Evolutionary conservation across 2,888 invertebrate genomes (phyloP), one percentile per base, ranked within the genome.

Genomic region (Xanthia icteritia): DNA sequence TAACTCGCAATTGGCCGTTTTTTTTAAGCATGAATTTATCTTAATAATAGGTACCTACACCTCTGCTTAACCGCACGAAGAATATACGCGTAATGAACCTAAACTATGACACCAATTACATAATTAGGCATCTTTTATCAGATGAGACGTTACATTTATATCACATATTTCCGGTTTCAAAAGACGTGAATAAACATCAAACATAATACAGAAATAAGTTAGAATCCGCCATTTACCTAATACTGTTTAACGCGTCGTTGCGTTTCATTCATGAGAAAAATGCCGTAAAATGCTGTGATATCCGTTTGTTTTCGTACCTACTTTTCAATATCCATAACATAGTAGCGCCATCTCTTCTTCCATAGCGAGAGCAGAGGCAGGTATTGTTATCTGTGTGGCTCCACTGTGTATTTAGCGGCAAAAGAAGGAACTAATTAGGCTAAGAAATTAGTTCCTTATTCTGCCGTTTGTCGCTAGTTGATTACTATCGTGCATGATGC

Each of bases 221-320:
- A 9, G 0, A 11, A 4, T 80, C 45, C n/a, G 45, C 61, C 3
- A 20, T 61, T 51, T 17, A 48, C 11, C 20, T 5, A 48, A 20
- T 39, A 31, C n/a, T 72, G 61, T 66, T 5, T 20, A 69, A 58
- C 2, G 9, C 1, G n/a, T 23, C 3, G 23, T 20, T 3, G 15
- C 20, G 27, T n/a, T 79, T 79, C 78, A 71, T 79, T 79, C 60
- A 79, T 61, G 5, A 54, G 66, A 42, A 61, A 70, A 58, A 20
- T 5, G 42, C 9, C n/a, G 36, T 42, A 42, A 42, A 42, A 42
- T 42, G 9, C 8, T 42, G 42, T 42, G 45, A 13, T 45, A 0
- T 45, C 45, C 13, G 3, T 45, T 45, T 45, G 42, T 42, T 42
- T 42, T 42, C 42, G 42, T 31, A n/a, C n/a, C n/a, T 42, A 42